phyloP scores from a whole-genome alignment of 1,140 invertebrate genomes.

The Drosophila simulans region DNA sequence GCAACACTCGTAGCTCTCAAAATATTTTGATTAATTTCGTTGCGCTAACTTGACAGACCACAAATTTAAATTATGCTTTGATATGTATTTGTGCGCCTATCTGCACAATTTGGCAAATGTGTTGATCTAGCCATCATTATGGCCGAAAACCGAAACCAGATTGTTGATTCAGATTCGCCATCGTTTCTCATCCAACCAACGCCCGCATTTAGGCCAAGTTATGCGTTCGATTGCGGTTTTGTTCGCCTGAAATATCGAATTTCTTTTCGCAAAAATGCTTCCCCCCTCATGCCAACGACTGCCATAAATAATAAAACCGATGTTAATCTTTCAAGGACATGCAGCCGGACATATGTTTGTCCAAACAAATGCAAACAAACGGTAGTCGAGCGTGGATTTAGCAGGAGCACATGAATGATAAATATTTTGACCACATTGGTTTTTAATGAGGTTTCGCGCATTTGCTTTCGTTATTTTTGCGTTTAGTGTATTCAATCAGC shows the following conservation, averaged over 20 bases:
- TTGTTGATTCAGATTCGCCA: conserved; percentile 19
- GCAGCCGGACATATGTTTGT: conserved; percentile 42
- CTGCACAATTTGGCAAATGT: conserved; percentile 26
- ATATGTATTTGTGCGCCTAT: conserved; percentile 33
- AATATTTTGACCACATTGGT: conserved; percentile 79
- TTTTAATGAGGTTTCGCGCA: conserved; percentile 74
- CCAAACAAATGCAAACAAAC: conserved; percentile 37
- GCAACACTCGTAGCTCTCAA: conserved; percentile 7
- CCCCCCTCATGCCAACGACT: conserved; percentile 10
- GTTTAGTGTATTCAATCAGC: conserved; percentile 25
- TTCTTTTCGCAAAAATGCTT: conserved; percentile 42
- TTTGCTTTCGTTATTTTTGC: conserved; percentile 26
- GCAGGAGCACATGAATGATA: conserved; percentile 56
- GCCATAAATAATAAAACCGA: conserved; percentile 75
- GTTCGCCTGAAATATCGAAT: conserved; percentile 36
- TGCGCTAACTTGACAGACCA: conserved; percentile 40
- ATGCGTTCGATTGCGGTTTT: conserved; percentile 64
- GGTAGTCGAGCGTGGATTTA: conserved; percentile 34
- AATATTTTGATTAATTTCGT: conserved; percentile 47
- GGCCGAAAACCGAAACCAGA: conserved; percentile 16
- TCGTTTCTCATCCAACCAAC: not conserved
- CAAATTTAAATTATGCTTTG: conserved; percentile 52
- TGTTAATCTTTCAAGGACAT: conserved; percentile 65
- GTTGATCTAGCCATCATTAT: conserved; percentile 33
- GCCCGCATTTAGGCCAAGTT: conserved; percentile 35